Conservation (phyloP, 2,888 invertebrate species). For the Microchrysa polita region DNA sequence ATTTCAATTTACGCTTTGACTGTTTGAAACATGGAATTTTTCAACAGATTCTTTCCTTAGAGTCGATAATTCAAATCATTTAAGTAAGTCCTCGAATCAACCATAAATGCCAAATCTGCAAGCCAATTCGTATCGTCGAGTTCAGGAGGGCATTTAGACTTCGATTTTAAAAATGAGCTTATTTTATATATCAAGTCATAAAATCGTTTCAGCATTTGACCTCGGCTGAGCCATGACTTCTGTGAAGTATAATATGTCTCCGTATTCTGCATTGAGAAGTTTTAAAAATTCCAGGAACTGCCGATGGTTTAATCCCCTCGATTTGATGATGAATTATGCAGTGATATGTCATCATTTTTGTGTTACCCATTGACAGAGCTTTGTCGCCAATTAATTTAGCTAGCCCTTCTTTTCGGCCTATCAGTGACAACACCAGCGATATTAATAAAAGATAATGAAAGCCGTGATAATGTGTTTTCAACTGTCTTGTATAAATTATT, state of each 20-base stretch:
- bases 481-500: neutral
- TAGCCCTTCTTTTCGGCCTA: conserved; percentile 11
- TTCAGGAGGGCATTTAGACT: neutral
- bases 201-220: conserved; percentile 41
- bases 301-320: conserved; percentile 14
- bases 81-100: conserved; percentile 8
- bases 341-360: conserved; percentile 37
- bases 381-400: conserved; percentile 30
- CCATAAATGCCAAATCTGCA: conserved; percentile 1
- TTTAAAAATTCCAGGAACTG: conserved; percentile 28
- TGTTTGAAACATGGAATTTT: too few relatives aligned
- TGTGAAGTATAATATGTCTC: conserved; percentile 39
- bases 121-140: neutral
- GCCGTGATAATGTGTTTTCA: neutral
- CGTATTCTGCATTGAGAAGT: conserved; percentile 36
- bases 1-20: too few relatives aligned
- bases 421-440: conserved; percentile 10
- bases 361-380: conserved; percentile 19
- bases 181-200: conserved; percentile 34
- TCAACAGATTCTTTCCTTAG: too few relatives aligned
- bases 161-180: conserved; percentile 22
- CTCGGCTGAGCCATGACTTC: conserved; percentile 43
- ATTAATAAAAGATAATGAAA: conserved; percentile 25
- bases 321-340: conserved; percentile 38
- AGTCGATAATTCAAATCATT: neutral